Conservation (phyloP, 2,113 vertebrate species). For the Channa argus region DNA sequence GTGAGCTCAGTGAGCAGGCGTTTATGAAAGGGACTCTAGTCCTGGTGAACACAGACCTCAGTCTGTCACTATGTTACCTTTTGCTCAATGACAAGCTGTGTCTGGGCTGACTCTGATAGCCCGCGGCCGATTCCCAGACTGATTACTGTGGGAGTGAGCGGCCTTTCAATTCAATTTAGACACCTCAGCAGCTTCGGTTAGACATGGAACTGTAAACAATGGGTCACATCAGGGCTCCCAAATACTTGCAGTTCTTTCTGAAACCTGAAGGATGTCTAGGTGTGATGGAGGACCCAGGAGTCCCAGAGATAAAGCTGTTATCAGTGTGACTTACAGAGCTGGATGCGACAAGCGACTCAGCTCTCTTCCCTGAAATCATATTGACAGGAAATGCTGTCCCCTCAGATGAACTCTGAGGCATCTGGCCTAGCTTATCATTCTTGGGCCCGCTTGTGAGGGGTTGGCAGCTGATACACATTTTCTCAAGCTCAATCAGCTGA, state of each 20-base stretch:
- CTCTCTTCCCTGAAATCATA: conserved; percentile 52
- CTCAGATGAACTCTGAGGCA: conserved; percentile 56
- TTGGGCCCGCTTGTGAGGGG: conserved; percentile 23
- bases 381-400: conserved; percentile 54
- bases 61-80: conserved; percentile 63
- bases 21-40: conserved; percentile 49
- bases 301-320: conserved; percentile 59
- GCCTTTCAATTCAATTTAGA: conserved; percentile 42
- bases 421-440: conserved; percentile 43
- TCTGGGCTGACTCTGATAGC: conserved; percentile 56
- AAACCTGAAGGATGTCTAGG: conserved; percentile 46
- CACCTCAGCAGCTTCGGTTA: conserved; percentile 22
- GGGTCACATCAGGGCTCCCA: conserved; percentile 14
- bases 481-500: conserved; percentile 76
- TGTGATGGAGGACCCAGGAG: conserved; percentile 49
- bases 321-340: conserved; percentile 59
- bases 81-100: conserved; percentile 55
- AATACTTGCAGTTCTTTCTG: conserved; percentile 12
- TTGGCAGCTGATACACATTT: conserved; percentile 67
- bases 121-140: conserved; percentile 51
- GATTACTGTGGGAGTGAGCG: conserved; percentile 56
- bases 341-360: conserved; percentile 26
- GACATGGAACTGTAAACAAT: conserved; percentile 40
- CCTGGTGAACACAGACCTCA: conserved; percentile 45
- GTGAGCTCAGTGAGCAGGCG: conserved; percentile 60